Base-by-base conservation (phyloP, 2,888 invertebrate species). In the Empis livida region DNA sequence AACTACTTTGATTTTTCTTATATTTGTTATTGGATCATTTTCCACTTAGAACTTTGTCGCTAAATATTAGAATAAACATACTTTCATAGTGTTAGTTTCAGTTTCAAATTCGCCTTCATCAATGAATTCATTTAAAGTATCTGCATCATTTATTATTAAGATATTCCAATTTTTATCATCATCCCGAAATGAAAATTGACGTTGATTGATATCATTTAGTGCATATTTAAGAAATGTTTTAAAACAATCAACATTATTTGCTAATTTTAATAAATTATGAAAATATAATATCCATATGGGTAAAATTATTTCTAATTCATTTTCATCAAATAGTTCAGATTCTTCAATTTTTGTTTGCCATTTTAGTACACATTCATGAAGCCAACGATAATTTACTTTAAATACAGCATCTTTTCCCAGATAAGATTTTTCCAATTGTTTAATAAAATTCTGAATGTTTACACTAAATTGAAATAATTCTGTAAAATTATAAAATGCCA, bases 311-410 rank as follows among this genome's bases (percentile, higher is more conserved):
- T 32, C 13, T n/a, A 47, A 31, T 32, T 49, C 48, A 1, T n/a
- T 4, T 5, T 45, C 15, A 13, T 39, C n/a, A 14, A 52, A 52
- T 6, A 52, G 13, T 27, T 35, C 23, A 3, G 47, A 49, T 20
- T 46, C 15, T 10, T 13, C n/a, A 13, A 53, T 45, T 45, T 50
- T 50, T 5, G 45, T 8, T 10, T 44, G 16, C 53, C 53, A 54
- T 42, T 48, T 49, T 2, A 11, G 2, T 5, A 43, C n/a, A 10
- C 49, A 41, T 11, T 30, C 43, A 20, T 49, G 40, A 23, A 46
- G 27, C 46, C 46, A 35, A 35, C 13, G 35, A 13, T 5, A 35
- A n/a, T 35, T 35, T 35, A 35, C 5, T n/a, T 35, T 3, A 13
- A n/a, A 35, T 32, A 5, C 9, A 13, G 8, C 9, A 8, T 9